Evolutionary conservation across 2,113 vertebrate species (phyloP), one percentile per base, ranked within the genome.

Genomic region (Probosciger aterrimus): DNA sequence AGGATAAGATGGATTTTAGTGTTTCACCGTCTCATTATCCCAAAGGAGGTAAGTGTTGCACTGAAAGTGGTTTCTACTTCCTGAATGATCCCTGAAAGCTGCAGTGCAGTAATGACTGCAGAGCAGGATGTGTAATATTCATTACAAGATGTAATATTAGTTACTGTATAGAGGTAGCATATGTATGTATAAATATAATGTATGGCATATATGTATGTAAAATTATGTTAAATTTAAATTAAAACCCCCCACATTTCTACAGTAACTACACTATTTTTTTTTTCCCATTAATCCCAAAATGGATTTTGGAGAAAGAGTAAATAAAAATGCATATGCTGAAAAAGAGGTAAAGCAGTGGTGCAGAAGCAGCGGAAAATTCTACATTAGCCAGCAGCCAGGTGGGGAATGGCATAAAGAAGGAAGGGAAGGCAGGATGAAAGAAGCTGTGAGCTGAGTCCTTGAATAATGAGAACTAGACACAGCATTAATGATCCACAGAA

Each of bases 1-100:
- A 99, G 97, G 99, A 99, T 97, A 99, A 99, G 95, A 97, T 99
- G 96, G 98, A 99, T 96, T 99, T 99, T 31, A 97, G 98, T 80
- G 52, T 98, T 27, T 79, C 96, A 17, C 98, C 98, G 6, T 52
- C 97, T 75, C 97, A 97, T 92, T 99, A 99, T 96, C 99, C 99
- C 39, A 74, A 79, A 20, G 98, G 97, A 96, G 98, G 99, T 99
- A 86, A 98, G 98, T 94, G 76, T 65, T 68, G 7, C 0, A 3
- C 55, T 84, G 68, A 43, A 78, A 64, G 44, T 60, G 70, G 1
- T 24, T 92, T 88, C 67, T 81, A 24, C 44, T 85, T 82, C 8
- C 30, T 82, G 57, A 79, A 28, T 76, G 68, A 70, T 88, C 35
- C 65, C 18, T 8, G 6, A 78, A 62, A 90, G 57, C 81, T 93